phyloP scores from a whole-genome alignment of 2,113 vertebrate species.

The Semnornis frantzii region DNA sequence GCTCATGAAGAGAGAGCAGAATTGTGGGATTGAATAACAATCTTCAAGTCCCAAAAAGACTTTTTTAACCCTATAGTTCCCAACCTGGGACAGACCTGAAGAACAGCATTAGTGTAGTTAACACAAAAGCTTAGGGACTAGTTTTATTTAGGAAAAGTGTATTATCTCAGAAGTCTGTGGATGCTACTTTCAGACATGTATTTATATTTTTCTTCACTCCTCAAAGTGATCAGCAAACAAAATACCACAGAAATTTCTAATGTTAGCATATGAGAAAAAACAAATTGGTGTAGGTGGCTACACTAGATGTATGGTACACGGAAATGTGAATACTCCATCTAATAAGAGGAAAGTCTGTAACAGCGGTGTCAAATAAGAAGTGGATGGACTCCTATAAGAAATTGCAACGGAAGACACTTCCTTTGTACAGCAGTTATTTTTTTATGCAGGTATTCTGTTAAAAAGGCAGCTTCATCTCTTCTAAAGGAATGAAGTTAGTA shows the following conservation, averaged over 20 bases:
- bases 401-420: neutral
- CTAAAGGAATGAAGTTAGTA: neutral
- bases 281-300: neutral
- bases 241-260: neutral
- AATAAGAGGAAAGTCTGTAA: neutral
- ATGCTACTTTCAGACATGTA: neutral
- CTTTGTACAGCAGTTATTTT: neutral
- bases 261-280: neutral
- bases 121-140: neutral
- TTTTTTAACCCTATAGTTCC: too few species aligned
- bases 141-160: too few species aligned
- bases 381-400: neutral
- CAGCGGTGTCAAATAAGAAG: neutral
- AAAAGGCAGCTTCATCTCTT: neutral
- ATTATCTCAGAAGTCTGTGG: neutral
- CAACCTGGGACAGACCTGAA: too few species aligned
- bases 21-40: too few species aligned
- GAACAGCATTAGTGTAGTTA: neutral
- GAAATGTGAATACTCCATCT: neutral
- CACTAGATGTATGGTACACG: neutral
- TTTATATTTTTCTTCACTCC: neutral
- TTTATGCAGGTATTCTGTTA: neutral
- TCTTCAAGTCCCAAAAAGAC: too few species aligned
- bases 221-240: neutral
- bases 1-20: too few species aligned